Conservation (phyloP, 2,888 invertebrate species). For the Cryptocephalus primarius region DNA sequence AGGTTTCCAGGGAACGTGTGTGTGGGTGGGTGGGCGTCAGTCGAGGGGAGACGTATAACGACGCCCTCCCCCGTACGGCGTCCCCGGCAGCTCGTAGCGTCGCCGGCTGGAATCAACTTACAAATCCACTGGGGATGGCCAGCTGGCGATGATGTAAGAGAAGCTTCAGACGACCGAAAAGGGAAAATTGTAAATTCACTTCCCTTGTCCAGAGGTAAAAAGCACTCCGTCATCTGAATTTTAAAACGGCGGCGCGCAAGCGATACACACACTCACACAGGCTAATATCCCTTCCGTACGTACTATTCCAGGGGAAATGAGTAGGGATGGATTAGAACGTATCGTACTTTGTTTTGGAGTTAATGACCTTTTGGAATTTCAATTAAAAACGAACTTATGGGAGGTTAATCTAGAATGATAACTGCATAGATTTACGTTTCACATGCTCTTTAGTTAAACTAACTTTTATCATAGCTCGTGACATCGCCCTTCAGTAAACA, state of each 20-base stretch:
- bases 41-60: background rate
- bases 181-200: constrained; percentile 40
- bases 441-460: too few species aligned
- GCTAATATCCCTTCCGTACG: too few species aligned
- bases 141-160: constrained; percentile 33
- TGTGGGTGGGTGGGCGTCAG: background rate
- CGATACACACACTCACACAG: too few species aligned
- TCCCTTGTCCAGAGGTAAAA: constrained; percentile 40
- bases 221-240: constrained; percentile 35
- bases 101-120: constrained; percentile 31
- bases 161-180: constrained; percentile 24
- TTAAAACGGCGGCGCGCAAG: constrained; percentile 21
- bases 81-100: constrained; percentile 7
- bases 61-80: constrained; percentile 3
- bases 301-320: too few species aligned
- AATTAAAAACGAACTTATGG: too few species aligned
- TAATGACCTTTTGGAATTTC: too few species aligned
- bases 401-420: too few species aligned
- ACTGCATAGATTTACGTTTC: too few species aligned
- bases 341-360: too few species aligned
- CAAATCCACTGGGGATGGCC: constrained; percentile 36
- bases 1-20: constrained; percentile 8
- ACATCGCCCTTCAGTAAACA: too few species aligned
- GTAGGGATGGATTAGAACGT: too few species aligned
- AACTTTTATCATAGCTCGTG: too few species aligned